These are phyloP conservation scores for Tethea ocularis DNA, from an alignment of 2,888 invertebrate genomes.

Conservation along the genomic window DNA sequence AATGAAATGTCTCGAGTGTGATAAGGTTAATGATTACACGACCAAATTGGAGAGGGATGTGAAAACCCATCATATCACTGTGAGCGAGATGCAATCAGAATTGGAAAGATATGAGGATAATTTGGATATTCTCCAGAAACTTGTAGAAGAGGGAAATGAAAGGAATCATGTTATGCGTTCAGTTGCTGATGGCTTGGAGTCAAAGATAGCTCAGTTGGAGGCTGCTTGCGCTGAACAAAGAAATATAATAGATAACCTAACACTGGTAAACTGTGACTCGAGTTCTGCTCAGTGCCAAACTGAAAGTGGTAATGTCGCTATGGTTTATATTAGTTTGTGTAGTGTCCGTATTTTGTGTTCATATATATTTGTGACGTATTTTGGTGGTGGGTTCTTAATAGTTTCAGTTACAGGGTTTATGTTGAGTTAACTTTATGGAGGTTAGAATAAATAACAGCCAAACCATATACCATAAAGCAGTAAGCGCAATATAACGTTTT, in stretches of 20 bases:
- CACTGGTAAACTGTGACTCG: constrained; percentile 31
- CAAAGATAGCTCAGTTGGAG: constrained; percentile 53
- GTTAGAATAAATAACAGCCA: background rate
- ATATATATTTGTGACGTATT: constrained; percentile 17
- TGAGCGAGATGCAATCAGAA: constrained; percentile 51
- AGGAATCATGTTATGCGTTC: constrained; percentile 50
- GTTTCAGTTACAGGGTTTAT: background rate
- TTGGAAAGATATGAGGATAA: constrained; percentile 59
- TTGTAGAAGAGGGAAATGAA: constrained; percentile 51
- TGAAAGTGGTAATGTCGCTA: constrained; percentile 36
- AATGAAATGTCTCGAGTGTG: constrained; percentile 57
- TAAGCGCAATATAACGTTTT: too few relatives aligned
- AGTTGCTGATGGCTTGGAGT: constrained; percentile 48
- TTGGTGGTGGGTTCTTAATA: constrained; percentile 18
- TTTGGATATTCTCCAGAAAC: constrained; percentile 49
- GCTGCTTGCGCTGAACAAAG: constrained; percentile 49
- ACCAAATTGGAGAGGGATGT: constrained; percentile 55
- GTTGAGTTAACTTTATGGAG: background rate
- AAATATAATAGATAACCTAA: constrained; percentile 42
- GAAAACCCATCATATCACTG: constrained; percentile 35
- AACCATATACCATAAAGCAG: background rate
- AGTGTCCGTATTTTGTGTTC: constrained; percentile 24
- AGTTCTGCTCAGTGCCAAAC: constrained; percentile 51
- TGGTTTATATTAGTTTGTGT: constrained; percentile 22
- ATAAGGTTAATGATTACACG: constrained; percentile 40